These are phyloP conservation scores for Leptatherina wallacei DNA, from an alignment of 2,797 vertebrate species.

Conservation along the genomic window DNA sequence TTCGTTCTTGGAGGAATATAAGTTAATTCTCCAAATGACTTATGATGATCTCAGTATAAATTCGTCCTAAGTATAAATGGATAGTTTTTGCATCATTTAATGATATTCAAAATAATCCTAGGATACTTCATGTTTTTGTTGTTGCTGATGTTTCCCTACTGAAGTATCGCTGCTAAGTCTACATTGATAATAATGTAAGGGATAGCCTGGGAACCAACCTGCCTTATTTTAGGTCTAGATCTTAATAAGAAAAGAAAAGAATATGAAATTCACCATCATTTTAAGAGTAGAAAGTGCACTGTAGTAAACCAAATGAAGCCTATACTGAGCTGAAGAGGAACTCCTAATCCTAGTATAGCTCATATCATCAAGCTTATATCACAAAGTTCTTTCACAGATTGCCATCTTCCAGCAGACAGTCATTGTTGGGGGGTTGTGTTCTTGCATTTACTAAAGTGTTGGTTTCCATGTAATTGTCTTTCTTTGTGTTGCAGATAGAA, in stretches of 20 bases:
- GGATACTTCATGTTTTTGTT: not conserved
- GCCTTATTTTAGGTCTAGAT: no score
- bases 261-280: no score
- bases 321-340: not conserved
- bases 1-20: rapidly evolving
- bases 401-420: not conserved
- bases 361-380: not conserved
- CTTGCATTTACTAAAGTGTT: conserved; percentile 1
- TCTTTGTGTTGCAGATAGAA: conserved; percentile 37
- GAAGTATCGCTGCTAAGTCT: not conserved
- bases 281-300: no score
- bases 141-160: no score
- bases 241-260: no score
- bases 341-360: not conserved
- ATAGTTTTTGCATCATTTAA: not conserved
- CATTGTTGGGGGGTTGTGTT: not conserved
- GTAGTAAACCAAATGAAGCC: no score
- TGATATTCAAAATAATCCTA: not conserved
- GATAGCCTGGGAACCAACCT: no score
- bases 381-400: not conserved
- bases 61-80: not conserved
- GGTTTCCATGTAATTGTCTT: not conserved
- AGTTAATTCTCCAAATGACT: rapidly evolving
- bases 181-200: not conserved
- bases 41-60: not conserved